Evolutionary conservation across 2,888 invertebrate species (phyloP), one percentile per base, ranked within the genome.

Genomic region (Venusia cambrica): DNA sequence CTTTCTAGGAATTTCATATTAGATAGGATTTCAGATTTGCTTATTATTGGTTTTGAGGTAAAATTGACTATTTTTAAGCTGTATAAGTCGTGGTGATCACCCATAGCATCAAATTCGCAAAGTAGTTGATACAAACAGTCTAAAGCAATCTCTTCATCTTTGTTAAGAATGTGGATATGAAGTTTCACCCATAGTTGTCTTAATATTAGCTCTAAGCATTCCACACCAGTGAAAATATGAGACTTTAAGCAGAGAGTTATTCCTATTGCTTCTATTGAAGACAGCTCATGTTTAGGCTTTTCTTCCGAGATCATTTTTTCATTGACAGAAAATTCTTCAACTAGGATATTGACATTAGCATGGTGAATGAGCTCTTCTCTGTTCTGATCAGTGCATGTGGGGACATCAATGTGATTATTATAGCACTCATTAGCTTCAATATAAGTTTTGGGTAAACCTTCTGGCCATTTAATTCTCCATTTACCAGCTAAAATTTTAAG

Each of bases 401-500:
- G 88, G 13, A 74, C 54, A 54, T 87, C 83, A 52, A 81, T 70
- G 45, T 84, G 83, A 38, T 69, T 80, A 41, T 73, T 84, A 38
- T 88, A 89, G 45, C 85, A 90, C 48, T 87, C 76, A 54, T 92
- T 93, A 3, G 90, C 85, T 63, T 89, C 83, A 38, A 92, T 70
- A 68, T 89, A 94, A 22, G 90, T 57, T 5, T 87, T 74, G 0
- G 87, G 57, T 13, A 94, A 74, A 22, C 85, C 87, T 38, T 85
- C 72, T 0, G 93, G 92, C 93, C 93, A 94, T 42, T 88, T 88
- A 4, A 83, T 57, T 50, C 81, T 81, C 91, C 92, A 93, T 51
- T 92, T 89, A 3, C 72, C 73, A 4, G 90, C 79, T 29, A 94
- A 67, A 48, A 87, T 78, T 52, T 76, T 74, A 0, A 92, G 83